Evolutionary conservation across 1,140 invertebrate genomes (phyloP).

Genomic region (Tetragnatha versicolor): DNA sequence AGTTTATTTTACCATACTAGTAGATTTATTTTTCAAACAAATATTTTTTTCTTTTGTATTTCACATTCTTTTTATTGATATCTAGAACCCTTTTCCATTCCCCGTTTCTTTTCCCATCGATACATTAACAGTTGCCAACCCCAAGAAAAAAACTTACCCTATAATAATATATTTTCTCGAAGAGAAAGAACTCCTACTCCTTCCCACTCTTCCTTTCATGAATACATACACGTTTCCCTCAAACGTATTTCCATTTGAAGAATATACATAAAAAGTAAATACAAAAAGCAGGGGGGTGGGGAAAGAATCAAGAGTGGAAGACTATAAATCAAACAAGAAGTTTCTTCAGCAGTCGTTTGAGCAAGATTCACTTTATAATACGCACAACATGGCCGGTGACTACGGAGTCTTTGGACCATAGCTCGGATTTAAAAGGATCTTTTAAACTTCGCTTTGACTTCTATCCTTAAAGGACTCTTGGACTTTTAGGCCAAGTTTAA

Average conservation of each 20-base stretch:
- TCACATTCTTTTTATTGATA: too few species aligned
- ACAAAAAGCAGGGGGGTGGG: not conserved
- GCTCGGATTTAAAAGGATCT: not conserved
- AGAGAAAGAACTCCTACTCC: too few species aligned
- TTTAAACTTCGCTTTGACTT: conserved; percentile 3
- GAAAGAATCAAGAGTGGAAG: too few species aligned
- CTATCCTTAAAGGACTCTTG: not conserved
- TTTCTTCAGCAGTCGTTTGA: not conserved
- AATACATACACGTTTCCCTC: not conserved
- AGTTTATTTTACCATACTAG: too few species aligned
- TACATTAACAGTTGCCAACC: too few species aligned
- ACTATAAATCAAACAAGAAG: conserved; percentile 32
- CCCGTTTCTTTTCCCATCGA: too few species aligned
- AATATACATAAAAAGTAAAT: not conserved
- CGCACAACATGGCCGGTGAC: conserved; percentile 15
- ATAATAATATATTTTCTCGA: too few species aligned
- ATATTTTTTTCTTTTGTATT: too few species aligned
- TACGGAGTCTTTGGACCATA: not conserved
- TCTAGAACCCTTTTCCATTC: too few species aligned
- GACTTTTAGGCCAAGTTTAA: conserved; percentile 41
- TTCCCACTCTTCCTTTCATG: too few species aligned
- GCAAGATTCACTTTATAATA: conserved; percentile 41
- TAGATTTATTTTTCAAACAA: too few species aligned
- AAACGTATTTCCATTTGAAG: not conserved
- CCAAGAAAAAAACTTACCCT: too few species aligned